phyloP scores from a whole-genome alignment of 2,113 vertebrate species.

The Nesogale talazaci region DNA sequence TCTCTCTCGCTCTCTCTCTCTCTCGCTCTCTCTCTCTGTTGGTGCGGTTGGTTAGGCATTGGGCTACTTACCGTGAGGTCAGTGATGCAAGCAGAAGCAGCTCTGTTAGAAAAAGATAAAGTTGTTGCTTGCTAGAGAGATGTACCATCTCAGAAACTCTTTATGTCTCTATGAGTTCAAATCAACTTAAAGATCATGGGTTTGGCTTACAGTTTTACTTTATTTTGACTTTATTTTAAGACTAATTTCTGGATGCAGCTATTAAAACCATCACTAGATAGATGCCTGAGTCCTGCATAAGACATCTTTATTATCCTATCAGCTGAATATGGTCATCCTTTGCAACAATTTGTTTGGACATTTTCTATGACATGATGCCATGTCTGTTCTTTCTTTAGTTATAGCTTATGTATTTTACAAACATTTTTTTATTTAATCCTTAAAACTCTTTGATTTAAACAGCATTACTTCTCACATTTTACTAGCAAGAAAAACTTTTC shows the following conservation, averaged over 20 bases:
- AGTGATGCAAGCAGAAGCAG: no score
- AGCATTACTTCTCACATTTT: neutral
- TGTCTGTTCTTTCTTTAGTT: neutral
- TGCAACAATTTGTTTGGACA: neutral
- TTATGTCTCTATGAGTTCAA: no score
- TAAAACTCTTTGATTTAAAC: neutral
- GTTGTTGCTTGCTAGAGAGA: no score
- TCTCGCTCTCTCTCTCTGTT: no score
- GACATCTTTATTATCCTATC: neutral
- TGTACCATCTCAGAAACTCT: no score
- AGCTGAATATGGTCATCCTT: neutral
- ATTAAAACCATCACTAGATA: neutral
- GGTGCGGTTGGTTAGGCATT: no score
- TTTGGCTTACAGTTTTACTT: neutral
- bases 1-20: neutral
- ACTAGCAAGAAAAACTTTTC: no score
- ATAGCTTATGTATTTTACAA: neutral
- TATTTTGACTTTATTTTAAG: slow-evolving; percentile 29
- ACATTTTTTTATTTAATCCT: neutral
- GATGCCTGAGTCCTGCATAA: neutral
- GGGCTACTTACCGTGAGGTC: no score
- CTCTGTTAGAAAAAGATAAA: no score
- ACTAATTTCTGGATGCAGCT: neutral
- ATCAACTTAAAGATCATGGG: no score
- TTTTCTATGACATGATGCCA: neutral